These are phyloP conservation scores for Athalia circularis DNA, from an alignment of 2,888 invertebrate genomes.

Conservation along the genomic window DNA sequence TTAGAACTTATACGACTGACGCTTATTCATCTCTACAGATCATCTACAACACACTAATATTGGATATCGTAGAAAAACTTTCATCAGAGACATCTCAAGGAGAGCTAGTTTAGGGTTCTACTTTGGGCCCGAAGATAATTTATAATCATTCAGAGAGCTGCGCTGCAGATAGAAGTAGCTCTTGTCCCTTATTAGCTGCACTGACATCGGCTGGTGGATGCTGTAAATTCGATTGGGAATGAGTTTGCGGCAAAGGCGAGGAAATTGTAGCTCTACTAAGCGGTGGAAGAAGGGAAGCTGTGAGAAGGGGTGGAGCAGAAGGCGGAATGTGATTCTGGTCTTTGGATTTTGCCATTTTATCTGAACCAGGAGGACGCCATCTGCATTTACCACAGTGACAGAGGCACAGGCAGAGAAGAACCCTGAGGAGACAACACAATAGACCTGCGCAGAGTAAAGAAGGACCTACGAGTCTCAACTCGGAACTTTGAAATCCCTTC, in stretches of 20 bases:
- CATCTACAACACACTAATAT: neutral
- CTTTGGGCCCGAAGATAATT: conserved; percentile 26
- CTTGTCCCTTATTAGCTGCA: conserved; percentile 59
- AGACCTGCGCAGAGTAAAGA: conserved; percentile 87
- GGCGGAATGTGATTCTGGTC: conserved; percentile 51
- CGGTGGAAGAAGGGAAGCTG: conserved; percentile 61
- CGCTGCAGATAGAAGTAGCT: conserved; percentile 68
- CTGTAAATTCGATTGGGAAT: too few species aligned
- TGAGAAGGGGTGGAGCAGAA: conserved; percentile 54
- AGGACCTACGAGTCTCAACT: conserved; percentile 90
- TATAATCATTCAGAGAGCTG: conserved; percentile 66
- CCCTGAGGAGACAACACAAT: conserved; percentile 88
- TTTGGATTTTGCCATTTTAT: conserved; percentile 49
- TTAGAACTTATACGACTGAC: neutral
- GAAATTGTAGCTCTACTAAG: conserved; percentile 52
- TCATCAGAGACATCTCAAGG: conserved; percentile 24
- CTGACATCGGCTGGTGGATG: conserved; percentile 51
- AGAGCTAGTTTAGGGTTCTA: conserved; percentile 7
- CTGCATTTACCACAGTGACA: conserved; percentile 83
- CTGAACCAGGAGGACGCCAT: conserved; percentile 71
- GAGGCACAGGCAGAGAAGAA: conserved; percentile 89
- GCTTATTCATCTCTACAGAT: neutral
- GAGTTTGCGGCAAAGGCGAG: conserved; percentile 45
- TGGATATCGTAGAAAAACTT: conserved; percentile 40
- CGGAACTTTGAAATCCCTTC: conserved; percentile 91